phyloP scores from a whole-genome alignment of 2,797 vertebrate species.

The Menidia menidia region DNA sequence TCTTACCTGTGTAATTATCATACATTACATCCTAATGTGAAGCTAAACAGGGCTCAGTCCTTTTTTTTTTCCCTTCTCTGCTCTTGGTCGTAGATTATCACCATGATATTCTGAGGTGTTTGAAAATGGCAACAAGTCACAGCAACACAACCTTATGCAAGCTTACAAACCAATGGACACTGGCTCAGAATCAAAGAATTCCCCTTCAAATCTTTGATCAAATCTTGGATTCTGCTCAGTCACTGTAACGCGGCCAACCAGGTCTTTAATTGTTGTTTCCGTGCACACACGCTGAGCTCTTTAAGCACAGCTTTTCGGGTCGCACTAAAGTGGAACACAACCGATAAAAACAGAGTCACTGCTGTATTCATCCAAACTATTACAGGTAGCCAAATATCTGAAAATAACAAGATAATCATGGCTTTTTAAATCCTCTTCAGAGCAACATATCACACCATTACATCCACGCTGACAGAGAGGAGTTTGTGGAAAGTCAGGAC shows the following conservation, averaged over 20 bases:
- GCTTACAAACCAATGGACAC: conserved; percentile 6
- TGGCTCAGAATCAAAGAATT: conserved; percentile 22
- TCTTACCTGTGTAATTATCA: too few relatives aligned
- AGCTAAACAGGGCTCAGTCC: too few relatives aligned
- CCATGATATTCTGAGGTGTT: neutral
- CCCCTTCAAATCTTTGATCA: conserved; percentile 6
- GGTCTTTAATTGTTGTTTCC: conserved; percentile 16
- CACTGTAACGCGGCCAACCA: conserved; percentile 26
- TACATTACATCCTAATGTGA: neutral
- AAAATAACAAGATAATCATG: too few relatives aligned
- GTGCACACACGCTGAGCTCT: conserved; percentile 12
- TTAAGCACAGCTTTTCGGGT: conserved; percentile 17
- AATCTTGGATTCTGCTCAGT: conserved; percentile 13
- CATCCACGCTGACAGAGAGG: too few relatives aligned
- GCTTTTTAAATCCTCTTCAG: too few relatives aligned
- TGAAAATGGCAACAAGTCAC: neutral
- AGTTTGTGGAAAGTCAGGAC: too few relatives aligned
- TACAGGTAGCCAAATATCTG: neutral
- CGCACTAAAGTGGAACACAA: neutral
- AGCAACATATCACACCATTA: too few relatives aligned
- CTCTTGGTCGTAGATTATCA: neutral
- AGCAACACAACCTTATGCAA: neutral
- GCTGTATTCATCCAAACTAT: neutral
- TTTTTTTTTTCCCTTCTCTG: neutral
- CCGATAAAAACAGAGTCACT: neutral